Percentiles rank a stretch among this genome's conserved stretches.
phyloP scores from a whole-genome alignment of 2,888 invertebrate species.

The Lumbricus terrestris region DNA sequence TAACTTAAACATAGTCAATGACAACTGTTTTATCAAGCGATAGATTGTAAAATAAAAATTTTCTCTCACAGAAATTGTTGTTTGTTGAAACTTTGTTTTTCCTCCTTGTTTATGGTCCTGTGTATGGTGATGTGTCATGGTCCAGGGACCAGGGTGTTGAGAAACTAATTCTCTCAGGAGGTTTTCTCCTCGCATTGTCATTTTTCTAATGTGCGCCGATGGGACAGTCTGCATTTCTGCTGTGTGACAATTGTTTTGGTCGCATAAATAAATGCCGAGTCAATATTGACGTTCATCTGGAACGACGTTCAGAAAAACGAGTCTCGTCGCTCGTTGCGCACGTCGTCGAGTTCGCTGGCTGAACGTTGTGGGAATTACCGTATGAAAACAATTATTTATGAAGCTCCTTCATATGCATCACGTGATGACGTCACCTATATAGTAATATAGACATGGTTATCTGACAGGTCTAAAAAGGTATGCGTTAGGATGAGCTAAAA shows the following conservation, averaged over 20 bases:
- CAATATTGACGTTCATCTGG: neutral
- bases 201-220: neutral
- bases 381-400: neutral
- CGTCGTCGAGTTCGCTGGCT: neutral
- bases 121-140: neutral
- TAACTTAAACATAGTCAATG: neutral
- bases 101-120: neutral
- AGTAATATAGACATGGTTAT: too few relatives aligned
- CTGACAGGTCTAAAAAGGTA: too few relatives aligned
- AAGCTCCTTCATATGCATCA: neutral
- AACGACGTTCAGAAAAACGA: neutral
- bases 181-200: neutral
- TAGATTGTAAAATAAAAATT: neutral
- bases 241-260: neutral
- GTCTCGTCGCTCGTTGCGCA: neutral
- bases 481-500: too few relatives aligned
- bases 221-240: neutral
- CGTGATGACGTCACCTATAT: neutral
- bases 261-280: slow-evolving; percentile 3
- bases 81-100: neutral
- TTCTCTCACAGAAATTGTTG: neutral
- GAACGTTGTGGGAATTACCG: neutral
- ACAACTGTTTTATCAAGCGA: neutral
- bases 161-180: neutral
- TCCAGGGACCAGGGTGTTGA: neutral